Base-by-base conservation (phyloP, 2,113 vertebrate genomes). In the Centropus bengalensis region DNA sequence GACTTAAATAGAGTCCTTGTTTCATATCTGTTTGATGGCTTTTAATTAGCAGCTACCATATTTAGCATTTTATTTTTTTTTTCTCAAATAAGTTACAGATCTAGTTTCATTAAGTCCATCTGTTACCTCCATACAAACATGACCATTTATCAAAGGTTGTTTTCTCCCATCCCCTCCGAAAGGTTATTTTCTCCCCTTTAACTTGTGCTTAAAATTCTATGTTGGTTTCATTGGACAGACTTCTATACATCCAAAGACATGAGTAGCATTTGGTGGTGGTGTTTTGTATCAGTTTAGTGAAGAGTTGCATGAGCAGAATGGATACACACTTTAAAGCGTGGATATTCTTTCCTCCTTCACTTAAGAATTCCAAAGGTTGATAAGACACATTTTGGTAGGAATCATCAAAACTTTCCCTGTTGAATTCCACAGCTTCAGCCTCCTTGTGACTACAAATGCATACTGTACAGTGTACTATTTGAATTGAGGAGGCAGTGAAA, bases 151-250 rank as follows among this genome's bases (percentile, higher is more conserved):
- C 30, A 45, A 52, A 89, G 6, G 4, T 38, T 10, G 66, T 81
- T 60, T 84, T 42, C 6, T 60, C 12, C 23, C 6, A 30, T 80
- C 42, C 42, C 42, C 36, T 36, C 36, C 36, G 27, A 45, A 52
- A 89, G 6, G 5, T 38, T 10, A 69, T 81, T 60, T 84, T 42
- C 6, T 60, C 12, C 20, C 5, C n/a, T 80, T 63, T 44, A 64
- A 44, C 42, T 52, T 74, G 2, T 3, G 10, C 8, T 51, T 62
- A 33, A 58, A 55, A 26, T 74, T 74, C 47, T 60, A 7, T 63
- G 1, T 1, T 14, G 75, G 0, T 10, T 77, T 54, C 42, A 12
- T 27, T 28, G 8, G 14, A 75, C 7, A 42, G 14, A 12, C 14
- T 38, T 80, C 49, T 66, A 21, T 21, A 74, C 2, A 26, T 71